A percentile compares a stretch with the other conserved stretches of the same genome.
Conservation (phyloP, 1,140 invertebrate species). For the Babylonia areolata region DNA sequence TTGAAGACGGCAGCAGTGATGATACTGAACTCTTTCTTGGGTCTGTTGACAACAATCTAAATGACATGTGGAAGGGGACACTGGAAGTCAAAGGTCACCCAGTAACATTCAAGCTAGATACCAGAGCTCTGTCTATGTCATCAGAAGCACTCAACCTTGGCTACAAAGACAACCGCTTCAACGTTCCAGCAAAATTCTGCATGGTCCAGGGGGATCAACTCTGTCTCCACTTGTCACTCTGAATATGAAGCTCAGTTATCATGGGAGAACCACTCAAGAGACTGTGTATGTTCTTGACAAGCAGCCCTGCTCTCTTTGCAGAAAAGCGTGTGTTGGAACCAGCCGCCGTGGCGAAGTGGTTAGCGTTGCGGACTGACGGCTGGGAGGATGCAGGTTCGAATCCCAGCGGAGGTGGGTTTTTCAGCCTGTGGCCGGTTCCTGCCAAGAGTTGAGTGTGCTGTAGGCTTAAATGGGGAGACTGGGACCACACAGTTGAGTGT, state of each 20-base stretch:
- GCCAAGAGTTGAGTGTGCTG: too few species aligned
- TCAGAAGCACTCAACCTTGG: neutral
- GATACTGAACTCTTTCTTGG: neutral
- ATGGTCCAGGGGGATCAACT: neutral
- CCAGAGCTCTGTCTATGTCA: neutral
- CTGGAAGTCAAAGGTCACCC: neutral
- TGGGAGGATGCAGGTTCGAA: too few species aligned
- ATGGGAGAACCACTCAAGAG: neutral
- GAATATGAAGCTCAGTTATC: neutral
- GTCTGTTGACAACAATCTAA: neutral
- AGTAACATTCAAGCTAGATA: constrained; percentile 7
- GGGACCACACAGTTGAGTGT: too few species aligned
- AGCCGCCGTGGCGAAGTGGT: too few species aligned
- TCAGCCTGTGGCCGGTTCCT: too few species aligned
- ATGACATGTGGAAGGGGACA: neutral
- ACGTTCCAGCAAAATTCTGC: neutral
- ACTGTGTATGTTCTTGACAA: neutral
- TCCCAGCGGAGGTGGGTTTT: too few species aligned
- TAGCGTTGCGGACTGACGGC: too few species aligned
- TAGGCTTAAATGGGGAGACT: too few species aligned
- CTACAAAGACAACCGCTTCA: neutral
- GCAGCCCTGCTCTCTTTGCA: neutral
- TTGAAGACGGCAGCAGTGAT: too few species aligned
- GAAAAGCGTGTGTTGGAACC: too few species aligned
- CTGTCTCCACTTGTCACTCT: neutral